Percentiles rank a stretch among this genome's conserved stretches.
phyloP scores from a whole-genome alignment of 2,113 vertebrate species.

The Marcusenius ussheri region DNA sequence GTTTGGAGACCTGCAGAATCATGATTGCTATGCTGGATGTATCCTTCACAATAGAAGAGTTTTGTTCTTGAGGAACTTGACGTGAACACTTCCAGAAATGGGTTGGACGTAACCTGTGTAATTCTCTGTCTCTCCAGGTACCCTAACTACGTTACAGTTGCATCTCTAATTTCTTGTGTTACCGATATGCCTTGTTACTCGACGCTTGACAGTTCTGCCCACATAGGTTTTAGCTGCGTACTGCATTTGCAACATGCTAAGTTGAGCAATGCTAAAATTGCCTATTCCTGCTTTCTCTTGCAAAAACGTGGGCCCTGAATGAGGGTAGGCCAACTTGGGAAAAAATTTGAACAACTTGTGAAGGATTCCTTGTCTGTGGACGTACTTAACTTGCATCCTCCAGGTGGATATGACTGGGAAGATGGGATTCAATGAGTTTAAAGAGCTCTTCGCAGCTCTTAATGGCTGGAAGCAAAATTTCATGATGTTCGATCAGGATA shows the following conservation, averaged over 20 bases:
- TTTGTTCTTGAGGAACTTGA: neutral
- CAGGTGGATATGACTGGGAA: constrained; percentile 80
- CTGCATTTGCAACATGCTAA: neutral
- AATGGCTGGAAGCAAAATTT: constrained; percentile 89
- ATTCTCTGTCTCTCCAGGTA: neutral
- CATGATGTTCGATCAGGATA: constrained; percentile 72
- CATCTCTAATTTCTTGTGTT: neutral
- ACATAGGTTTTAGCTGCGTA: neutral
- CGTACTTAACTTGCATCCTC: constrained; percentile 51
- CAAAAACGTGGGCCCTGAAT: neutral
- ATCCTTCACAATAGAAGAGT: constrained; percentile 62
- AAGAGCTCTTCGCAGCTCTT: constrained; percentile 74
- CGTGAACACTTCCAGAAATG: neutral
- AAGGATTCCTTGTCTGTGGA: neutral
- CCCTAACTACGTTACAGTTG: neutral
- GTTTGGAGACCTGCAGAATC: constrained; percentile 80
- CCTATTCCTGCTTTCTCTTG: neutral
- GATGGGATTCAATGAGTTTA: constrained; percentile 87
- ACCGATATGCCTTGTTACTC: neutral
- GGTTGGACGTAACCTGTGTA: neutral
- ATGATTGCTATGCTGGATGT: constrained; percentile 84
- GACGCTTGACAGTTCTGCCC: neutral
- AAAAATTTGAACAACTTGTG: neutral
- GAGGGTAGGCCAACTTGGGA: neutral
- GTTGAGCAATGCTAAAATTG: neutral